Base-by-base conservation (phyloP, 2,888 invertebrate genomes). In the Parnassius smintheus region DNA sequence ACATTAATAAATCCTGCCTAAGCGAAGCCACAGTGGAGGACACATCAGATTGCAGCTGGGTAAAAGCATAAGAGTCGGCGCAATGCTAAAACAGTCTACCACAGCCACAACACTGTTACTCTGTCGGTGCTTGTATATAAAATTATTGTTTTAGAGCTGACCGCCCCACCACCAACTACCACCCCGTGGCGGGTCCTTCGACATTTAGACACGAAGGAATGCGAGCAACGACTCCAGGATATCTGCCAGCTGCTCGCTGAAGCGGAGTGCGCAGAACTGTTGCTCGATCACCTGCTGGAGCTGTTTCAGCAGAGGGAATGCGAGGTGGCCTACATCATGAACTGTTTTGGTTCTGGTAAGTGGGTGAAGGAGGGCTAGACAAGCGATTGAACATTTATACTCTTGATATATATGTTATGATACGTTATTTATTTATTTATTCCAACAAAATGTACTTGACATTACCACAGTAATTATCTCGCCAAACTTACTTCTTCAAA, bases 151-250 rank as follows among this genome's bases (percentile, higher is more conserved):
- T 1, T 69, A 85, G 85, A 82, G 9, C 68, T 82, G 18, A 68
- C 65, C 0, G 51, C 74, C 0, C 60, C 75, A 0, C 77, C 83
- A 0, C 77, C 78, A 0, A 41, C 4, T 0, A 59, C 54, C 44
- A 81, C 90, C 2, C 93, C 94, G 0, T 96, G 96, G 96, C 93
- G 94, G 64, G 85, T 86, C 56, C 94, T 95, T 65, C 93, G 92
- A 61, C 93, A 94, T 81, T 86, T 96, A 57, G 91, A 89, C 65
- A 87, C 92, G 11, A 72, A 80, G 35, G 75, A 75, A 2, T 86
- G 93, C 55, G 76, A 90, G 63, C 66, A 72, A 0, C 91, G 93
- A 55, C 78, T 96, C n/a, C 85, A 89, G 54, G 83, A 84, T 18
- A 85, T 94, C 49, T 94, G 94, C 71, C 75, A 73, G 55, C 76